Conservation (phyloP, 1,140 invertebrate genomes). For the Branchinecta lynchi region DNA sequence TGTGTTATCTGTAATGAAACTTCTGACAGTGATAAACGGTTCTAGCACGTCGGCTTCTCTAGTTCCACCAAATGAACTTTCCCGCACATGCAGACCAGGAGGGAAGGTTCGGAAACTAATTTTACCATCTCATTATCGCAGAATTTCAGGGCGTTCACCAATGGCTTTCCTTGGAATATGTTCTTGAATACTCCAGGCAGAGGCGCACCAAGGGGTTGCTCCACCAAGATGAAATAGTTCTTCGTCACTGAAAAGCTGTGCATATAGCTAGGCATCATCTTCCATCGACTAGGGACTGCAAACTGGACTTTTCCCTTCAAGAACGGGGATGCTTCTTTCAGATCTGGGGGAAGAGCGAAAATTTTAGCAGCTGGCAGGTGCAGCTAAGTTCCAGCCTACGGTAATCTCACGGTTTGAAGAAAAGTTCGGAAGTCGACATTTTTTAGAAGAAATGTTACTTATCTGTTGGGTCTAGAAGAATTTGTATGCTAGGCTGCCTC, state of each 20-base stretch:
- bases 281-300: slow-evolving; percentile 51
- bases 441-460: too few relatives aligned
- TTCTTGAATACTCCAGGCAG: slow-evolving; percentile 39
- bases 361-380: too few relatives aligned
- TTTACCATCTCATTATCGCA: slow-evolving; percentile 45
- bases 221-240: slow-evolving; percentile 65
- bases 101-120: background rate
- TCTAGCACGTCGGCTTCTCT: too few relatives aligned
- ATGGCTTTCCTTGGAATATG: slow-evolving; percentile 42
- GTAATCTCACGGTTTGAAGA: too few relatives aligned
- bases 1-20: too few relatives aligned
- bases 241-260: slow-evolving; percentile 73
- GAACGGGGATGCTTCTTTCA: slow-evolving; percentile 38
- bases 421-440: too few relatives aligned
- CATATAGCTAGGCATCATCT: slow-evolving; percentile 63
- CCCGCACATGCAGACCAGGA: too few relatives aligned
- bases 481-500: too few relatives aligned
- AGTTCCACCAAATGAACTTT: too few relatives aligned
- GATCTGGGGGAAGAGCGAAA: background rate
- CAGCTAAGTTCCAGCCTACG: too few relatives aligned
- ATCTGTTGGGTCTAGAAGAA: too few relatives aligned
- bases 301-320: slow-evolving; percentile 49
- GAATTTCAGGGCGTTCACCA: slow-evolving; percentile 48
- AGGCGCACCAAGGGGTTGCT: slow-evolving; percentile 61
- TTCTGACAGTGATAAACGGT: too few relatives aligned